These are phyloP conservation scores for Sicus ferrugineus DNA, from an alignment of 2,888 invertebrate species.

Conservation along the genomic window DNA sequence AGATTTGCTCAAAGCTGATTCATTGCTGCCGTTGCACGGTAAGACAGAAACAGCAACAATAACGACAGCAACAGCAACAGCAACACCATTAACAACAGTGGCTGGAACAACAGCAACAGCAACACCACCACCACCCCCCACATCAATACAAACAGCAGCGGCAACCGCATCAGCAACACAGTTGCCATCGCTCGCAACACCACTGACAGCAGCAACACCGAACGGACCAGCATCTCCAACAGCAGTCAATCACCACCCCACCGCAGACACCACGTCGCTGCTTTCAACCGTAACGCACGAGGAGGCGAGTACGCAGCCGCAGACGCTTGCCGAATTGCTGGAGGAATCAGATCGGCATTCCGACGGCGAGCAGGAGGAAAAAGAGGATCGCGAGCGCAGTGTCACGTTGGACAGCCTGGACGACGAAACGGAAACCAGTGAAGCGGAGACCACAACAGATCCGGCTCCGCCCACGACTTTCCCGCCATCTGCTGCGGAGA, in stretches of 20 bases:
- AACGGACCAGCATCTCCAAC: not conserved
- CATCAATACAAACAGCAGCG: conserved; percentile 28
- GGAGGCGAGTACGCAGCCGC: not conserved
- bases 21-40: conserved; percentile 47
- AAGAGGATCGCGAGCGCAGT: conserved; percentile 38
- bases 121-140: conserved; percentile 26
- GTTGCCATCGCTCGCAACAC: not conserved
- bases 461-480: conserved; percentile 6
- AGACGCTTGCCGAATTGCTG: conserved; percentile 20
- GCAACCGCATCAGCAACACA: conserved; percentile 23
- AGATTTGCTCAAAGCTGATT: conserved; percentile 54
- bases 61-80: not conserved
- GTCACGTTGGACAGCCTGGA: conserved; percentile 23
- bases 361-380: conserved; percentile 23
- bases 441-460: conserved; percentile 5
- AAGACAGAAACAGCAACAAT: conserved; percentile 22
- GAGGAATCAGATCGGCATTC: not conserved
- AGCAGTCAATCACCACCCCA: not conserved
- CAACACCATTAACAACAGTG: conserved; percentile 24
- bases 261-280: not conserved
- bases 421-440: not conserved
- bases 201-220: not conserved
- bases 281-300: not conserved
- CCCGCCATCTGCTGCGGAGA: conserved; percentile 24
- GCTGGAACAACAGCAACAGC: conserved; percentile 24